phyloP scores from a whole-genome alignment of 2,888 invertebrate species.

The Amphipoea oculea region DNA sequence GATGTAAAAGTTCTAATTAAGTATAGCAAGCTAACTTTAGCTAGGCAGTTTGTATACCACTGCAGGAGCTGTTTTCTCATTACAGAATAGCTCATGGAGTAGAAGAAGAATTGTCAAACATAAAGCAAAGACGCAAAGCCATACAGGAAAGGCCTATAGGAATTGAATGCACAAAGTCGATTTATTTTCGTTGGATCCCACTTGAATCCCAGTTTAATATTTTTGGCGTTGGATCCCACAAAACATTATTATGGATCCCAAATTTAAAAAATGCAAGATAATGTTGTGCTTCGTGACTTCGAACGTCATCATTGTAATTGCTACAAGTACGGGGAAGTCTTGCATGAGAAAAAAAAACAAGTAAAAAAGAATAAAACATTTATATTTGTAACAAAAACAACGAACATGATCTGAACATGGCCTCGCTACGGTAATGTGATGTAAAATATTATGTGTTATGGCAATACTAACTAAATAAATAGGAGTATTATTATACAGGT shows the following conservation, averaged over 20 bases:
- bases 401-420: conserved; percentile 91
- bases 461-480: conserved; percentile 62
- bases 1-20: not conserved
- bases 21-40: not conserved
- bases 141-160: not conserved
- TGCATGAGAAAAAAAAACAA: conserved; percentile 39
- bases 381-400: conserved; percentile 68
- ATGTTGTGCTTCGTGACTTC: conserved; percentile 20
- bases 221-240: no score
- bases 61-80: no score
- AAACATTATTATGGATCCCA: no score
- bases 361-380: conserved; percentile 45
- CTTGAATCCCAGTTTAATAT: no score
- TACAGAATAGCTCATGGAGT: not conserved
- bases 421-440: conserved; percentile 57
- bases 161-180: not conserved
- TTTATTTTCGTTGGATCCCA: no score
- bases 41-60: not conserved
- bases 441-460: conserved; percentile 57
- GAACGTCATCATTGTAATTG: conserved; percentile 20
- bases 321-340: conserved; percentile 7
- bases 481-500: conserved; percentile 39
- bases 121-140: no score
- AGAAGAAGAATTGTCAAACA: not conserved
- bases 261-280: no score